Evolutionary conservation across 2,888 invertebrate species (phyloP).

Genomic region (Magallana nippona): DNA sequence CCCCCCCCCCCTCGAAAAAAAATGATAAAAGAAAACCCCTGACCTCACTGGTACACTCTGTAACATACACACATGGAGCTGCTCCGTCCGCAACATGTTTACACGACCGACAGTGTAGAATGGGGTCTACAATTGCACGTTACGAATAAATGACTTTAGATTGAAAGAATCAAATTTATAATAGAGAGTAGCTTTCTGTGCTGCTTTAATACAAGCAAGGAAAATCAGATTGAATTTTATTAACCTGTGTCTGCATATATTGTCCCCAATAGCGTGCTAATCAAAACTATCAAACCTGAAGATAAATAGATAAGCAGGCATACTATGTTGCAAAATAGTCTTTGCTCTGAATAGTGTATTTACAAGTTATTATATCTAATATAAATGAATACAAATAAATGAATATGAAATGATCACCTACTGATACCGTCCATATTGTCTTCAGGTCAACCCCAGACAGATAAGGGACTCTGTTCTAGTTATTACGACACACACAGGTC

Average conservation of each 20-base stretch:
- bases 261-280: not conserved
- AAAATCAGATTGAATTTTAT: not conserved
- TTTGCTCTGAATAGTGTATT: too few relatives aligned
- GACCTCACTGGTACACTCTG: constrained; percentile 8
- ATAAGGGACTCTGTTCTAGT: too few relatives aligned
- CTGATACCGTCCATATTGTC: not conserved
- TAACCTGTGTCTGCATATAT: not conserved
- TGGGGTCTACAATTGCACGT: not conserved
- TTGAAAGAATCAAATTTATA: not conserved
- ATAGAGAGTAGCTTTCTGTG: not conserved
- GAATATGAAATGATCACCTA: not conserved
- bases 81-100: not conserved
- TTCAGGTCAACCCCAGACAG: not conserved
- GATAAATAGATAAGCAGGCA: not conserved
- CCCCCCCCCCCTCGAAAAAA: not conserved
- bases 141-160: not conserved
- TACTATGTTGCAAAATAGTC: not conserved
- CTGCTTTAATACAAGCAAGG: not conserved
- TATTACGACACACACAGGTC: too few relatives aligned
- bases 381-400: too few relatives aligned
- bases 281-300: not conserved
- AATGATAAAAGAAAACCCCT: not conserved
- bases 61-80: not conserved
- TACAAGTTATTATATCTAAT: too few relatives aligned
- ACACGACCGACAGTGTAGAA: not conserved